Evolutionary conservation across 2,113 vertebrate species (phyloP).

Genomic region (Zosterops pallidus): DNA sequence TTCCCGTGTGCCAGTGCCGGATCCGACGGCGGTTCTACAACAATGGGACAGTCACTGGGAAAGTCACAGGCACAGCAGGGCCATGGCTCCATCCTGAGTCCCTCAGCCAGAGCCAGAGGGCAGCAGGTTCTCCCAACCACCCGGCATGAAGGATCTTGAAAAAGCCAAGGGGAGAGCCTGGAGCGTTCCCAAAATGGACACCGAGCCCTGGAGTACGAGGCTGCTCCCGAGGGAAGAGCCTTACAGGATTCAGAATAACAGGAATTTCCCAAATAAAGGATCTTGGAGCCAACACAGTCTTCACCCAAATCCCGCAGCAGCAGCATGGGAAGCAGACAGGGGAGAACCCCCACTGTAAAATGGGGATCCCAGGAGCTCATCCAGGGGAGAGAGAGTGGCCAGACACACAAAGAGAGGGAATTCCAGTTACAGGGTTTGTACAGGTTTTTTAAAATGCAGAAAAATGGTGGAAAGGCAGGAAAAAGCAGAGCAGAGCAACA

Average conservation of each 20-base stretch:
- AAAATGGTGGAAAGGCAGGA: not conserved
- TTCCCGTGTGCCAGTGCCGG: not conserved
- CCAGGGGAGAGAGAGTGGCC: accelerated
- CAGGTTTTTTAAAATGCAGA: not conserved
- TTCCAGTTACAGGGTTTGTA: not conserved
- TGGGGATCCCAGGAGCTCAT: accelerated
- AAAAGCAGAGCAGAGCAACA: not conserved
- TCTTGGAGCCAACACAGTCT: accelerated
- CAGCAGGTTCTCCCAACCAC: not conserved
- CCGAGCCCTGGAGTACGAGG: not conserved
- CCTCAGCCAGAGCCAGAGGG: not conserved
- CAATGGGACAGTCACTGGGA: accelerated
- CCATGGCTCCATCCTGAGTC: not conserved
- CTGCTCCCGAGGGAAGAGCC: not conserved
- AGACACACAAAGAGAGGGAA: not conserved
- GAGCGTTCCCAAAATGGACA: not conserved
- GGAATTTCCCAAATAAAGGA: not conserved
- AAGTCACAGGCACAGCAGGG: too few relatives aligned
- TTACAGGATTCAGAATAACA: not conserved
- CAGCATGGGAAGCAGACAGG: accelerated
- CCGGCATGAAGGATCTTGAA: accelerated
- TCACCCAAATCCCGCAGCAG: not conserved
- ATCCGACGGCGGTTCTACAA: accelerated
- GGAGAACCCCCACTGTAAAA: not conserved
- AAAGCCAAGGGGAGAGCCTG: not conserved